Percentiles rank a stretch among this genome's conserved stretches.
phyloP scores from a whole-genome alignment of 2,888 invertebrate species.

The Lepidochitona cinerea region DNA sequence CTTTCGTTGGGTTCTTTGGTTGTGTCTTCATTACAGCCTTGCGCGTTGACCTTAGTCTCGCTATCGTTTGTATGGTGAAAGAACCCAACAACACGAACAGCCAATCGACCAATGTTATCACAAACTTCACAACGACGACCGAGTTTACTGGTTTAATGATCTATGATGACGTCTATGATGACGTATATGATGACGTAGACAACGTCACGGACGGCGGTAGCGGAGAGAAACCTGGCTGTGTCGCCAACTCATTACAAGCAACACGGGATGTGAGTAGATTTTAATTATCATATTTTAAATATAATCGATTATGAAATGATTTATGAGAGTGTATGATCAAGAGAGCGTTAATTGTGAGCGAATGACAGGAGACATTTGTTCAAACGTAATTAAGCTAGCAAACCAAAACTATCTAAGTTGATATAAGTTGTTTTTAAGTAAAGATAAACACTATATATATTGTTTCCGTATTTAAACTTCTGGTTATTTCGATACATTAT shows the following conservation, averaged over 20 bases:
- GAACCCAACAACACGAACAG: not conserved
- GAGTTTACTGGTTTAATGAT: not conserved
- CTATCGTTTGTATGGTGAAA: not conserved
- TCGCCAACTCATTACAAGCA: not conserved
- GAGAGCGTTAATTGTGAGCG: too few species aligned
- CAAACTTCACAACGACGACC: not conserved
- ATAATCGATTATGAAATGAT: too few species aligned
- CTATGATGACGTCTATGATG: not conserved
- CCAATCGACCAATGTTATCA: not conserved
- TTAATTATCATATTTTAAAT: too few species aligned
- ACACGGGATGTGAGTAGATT: not conserved
- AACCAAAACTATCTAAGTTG: too few species aligned
- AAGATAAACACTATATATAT: too few species aligned
- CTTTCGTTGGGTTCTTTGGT: not conserved
- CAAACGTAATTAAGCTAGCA: too few species aligned
- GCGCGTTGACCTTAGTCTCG: not conserved
- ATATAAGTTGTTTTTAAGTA: too few species aligned
- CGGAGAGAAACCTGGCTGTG: not conserved
- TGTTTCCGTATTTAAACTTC: too few species aligned
- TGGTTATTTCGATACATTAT: too few species aligned
- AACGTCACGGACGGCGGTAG: not conserved
- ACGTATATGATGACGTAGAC: not conserved
- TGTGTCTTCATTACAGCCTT: not conserved
- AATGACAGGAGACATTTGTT: too few species aligned
- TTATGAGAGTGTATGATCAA: too few species aligned